phyloP scores from a whole-genome alignment of 1,140 invertebrate species.

The Heliconius melpomene region DNA sequence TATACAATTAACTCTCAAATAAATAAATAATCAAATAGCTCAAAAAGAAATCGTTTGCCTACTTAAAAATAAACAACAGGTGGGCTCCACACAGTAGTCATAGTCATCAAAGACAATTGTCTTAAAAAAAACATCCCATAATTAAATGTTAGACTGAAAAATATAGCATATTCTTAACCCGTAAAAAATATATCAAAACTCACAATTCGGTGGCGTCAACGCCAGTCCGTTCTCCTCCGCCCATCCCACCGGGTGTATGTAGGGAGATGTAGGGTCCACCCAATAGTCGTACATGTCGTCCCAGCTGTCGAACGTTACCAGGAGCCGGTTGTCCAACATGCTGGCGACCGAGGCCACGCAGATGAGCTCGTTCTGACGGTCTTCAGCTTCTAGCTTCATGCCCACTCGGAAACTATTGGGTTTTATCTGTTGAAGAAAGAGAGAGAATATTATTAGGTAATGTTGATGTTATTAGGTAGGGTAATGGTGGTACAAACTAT shows the following conservation, averaged over 20 bases:
- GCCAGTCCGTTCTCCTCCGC: slow-evolving; percentile 90
- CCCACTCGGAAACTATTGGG: slow-evolving; percentile 91
- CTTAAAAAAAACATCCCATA: too few species aligned
- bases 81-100: too few species aligned
- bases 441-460: not conserved
- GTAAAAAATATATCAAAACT: slow-evolving; percentile 53
- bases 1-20: too few species aligned
- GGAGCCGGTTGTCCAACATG: slow-evolving; percentile 91
- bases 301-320: slow-evolving; percentile 98
- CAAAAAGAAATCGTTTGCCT: too few species aligned
- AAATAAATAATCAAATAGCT: too few species aligned
- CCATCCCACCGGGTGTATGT: slow-evolving; percentile 97
- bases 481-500: too few species aligned
- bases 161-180: too few species aligned
- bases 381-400: slow-evolving; percentile 97
- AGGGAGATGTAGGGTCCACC: slow-evolving; percentile 93
- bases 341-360: slow-evolving; percentile 95
- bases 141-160: too few species aligned
- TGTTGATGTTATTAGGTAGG: not conserved
- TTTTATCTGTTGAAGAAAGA: slow-evolving; percentile 57
- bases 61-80: too few species aligned
- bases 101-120: too few species aligned
- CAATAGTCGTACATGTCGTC: slow-evolving; percentile 97
- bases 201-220: slow-evolving; percentile 93
- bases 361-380: slow-evolving; percentile 92